Conservation (phyloP, 2,888 invertebrate genomes). For the Salpingus planirostris region DNA sequence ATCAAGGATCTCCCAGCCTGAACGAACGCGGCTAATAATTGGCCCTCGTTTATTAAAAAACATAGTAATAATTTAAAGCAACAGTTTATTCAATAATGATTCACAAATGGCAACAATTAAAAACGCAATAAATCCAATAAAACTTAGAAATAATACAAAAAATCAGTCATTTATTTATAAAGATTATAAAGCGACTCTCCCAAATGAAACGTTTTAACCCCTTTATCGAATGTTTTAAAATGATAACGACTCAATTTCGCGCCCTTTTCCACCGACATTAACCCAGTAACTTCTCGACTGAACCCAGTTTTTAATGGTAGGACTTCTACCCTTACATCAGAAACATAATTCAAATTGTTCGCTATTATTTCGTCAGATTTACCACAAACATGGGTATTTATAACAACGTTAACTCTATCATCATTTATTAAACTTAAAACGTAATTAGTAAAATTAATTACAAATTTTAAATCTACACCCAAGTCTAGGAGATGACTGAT, state of each 20-base stretch:
- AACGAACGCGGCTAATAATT: too few relatives aligned
- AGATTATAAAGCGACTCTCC: constrained; percentile 44
- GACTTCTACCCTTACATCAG: constrained; percentile 54
- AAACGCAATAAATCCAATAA: constrained; percentile 6
- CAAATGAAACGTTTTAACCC: constrained; percentile 64
- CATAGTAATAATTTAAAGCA: not conserved
- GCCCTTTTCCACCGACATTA: constrained; percentile 48
- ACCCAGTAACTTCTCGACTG: constrained; percentile 65
- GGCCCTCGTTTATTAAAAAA: not conserved
- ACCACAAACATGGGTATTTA: constrained; percentile 49
- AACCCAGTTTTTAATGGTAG: constrained; percentile 62
- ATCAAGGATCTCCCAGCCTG: too few relatives aligned
- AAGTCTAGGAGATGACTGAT: constrained; percentile 62
- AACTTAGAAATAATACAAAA: constrained; percentile 7
- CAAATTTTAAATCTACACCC: constrained; percentile 46
- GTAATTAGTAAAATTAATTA: constrained; percentile 45
- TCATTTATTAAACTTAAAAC: constrained; percentile 39
- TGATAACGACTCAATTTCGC: constrained; percentile 48
- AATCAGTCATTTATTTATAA: constrained; percentile 21
- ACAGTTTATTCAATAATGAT: not conserved
- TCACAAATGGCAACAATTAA: constrained; percentile 1
- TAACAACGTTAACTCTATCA: constrained; percentile 44
- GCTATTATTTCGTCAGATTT: constrained; percentile 51
- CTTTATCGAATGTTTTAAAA: constrained; percentile 66
- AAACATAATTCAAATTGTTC: constrained; percentile 53